phyloP scores from a whole-genome alignment of 2,888 invertebrate species.

The Holacanthella duospinosa region DNA sequence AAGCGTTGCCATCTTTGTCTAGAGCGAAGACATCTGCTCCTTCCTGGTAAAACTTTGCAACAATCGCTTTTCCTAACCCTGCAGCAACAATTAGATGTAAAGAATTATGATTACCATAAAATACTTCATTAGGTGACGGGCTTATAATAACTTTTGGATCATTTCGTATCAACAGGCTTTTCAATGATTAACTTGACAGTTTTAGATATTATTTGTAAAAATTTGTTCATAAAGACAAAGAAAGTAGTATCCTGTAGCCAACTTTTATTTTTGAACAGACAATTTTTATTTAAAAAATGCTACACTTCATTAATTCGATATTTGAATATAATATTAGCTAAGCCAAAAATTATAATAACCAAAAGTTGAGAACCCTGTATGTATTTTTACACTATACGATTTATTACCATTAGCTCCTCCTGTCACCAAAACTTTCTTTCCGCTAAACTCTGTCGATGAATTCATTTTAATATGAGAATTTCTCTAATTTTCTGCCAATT shows the following conservation, averaged over 20 bases:
- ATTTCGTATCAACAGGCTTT: too few relatives aligned
- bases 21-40: slow-evolving; percentile 41
- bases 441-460: background rate
- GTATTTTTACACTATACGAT: too few relatives aligned
- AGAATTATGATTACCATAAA: too few relatives aligned
- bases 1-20: slow-evolving; percentile 39
- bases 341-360: background rate
- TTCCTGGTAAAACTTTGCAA: slow-evolving; percentile 38
- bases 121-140: too few relatives aligned
- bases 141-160: background rate
- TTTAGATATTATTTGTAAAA: background rate
- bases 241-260: too few relatives aligned
- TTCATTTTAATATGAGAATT: background rate
- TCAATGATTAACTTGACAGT: too few relatives aligned
- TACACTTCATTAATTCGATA: background rate
- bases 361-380: too few relatives aligned
- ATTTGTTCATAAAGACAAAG: too few relatives aligned
- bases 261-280: too few relatives aligned
- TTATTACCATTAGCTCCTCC: background rate
- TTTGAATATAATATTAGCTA: background rate
- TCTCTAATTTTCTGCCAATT: too few relatives aligned
- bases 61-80: slow-evolving; percentile 41
- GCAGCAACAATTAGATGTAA: background rate
- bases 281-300: too few relatives aligned
- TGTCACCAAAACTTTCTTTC: background rate